Percentiles rank a stretch among this genome's conserved stretches.
phyloP scores from a whole-genome alignment of 92 coral and sea anemone genomes.

The Porites evermanni region DNA sequence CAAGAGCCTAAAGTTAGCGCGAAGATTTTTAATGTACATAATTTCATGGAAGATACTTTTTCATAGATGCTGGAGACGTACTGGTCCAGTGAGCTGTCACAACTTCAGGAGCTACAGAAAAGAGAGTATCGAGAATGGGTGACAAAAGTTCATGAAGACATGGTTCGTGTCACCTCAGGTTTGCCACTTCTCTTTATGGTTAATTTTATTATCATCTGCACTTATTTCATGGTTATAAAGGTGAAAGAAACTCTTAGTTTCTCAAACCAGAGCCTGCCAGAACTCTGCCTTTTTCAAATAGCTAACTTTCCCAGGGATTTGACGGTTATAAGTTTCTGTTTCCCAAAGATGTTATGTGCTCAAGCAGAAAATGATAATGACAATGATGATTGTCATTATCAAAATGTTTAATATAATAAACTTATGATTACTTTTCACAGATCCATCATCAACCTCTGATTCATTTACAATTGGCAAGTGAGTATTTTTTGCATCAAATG shows the following conservation, averaged over 20 bases:
- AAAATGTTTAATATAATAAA: no score
- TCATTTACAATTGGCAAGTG: constrained; percentile 54
- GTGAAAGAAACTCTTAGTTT: no score
- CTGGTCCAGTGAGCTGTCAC: constrained; percentile 98
- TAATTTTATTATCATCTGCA: background rate
- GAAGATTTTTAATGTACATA: no score
- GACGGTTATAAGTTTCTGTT: no score
- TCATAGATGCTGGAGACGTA: constrained; percentile 92
- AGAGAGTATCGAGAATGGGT: constrained; percentile 98
- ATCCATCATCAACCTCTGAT: constrained; percentile 57
- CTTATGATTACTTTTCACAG: constrained; percentile 17
- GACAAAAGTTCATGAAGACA: constrained; percentile 95
- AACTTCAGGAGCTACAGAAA: constrained; percentile 93
- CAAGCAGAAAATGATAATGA: no score
- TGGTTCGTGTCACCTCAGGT: constrained; percentile 63
- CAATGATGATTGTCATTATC: no score
- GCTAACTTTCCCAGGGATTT: no score
- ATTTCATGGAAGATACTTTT: background rate
- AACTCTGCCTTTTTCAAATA: background rate
- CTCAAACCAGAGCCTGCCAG: background rate
- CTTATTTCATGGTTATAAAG: no score
- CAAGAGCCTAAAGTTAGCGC: no score
- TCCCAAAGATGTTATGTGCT: no score
- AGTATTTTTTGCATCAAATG: constrained; percentile 3
- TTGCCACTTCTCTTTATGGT: background rate